A percentile compares a stretch with the other conserved stretches of the same genome.
phyloP scores from a whole-genome alignment of 2,113 vertebrate genomes.

The Rhagologus leucostigma region DNA sequence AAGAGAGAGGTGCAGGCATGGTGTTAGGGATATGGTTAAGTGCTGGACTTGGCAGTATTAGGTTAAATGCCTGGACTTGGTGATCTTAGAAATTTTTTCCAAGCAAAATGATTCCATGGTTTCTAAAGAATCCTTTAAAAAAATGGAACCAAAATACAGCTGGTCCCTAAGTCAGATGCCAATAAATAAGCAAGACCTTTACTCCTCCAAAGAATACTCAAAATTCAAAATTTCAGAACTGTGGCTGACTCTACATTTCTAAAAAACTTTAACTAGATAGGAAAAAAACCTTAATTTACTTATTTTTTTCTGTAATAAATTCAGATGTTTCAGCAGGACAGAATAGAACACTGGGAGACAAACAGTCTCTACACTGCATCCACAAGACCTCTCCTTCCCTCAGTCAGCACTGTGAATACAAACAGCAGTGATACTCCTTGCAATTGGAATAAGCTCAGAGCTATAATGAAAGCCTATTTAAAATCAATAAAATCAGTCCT shows the following conservation, averaged over 20 bases:
- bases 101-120: not conserved
- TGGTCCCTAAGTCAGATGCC: not conserved
- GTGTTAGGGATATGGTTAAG: not conserved
- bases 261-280: not conserved
- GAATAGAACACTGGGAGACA: not conserved
- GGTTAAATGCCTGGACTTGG: not conserved
- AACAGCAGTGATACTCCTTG: not conserved
- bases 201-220: not conserved
- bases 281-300: not conserved
- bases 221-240: not conserved
- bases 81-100: not conserved
- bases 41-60: not conserved
- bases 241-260: not conserved
- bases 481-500: slow-evolving; percentile 55
- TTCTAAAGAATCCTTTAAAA: not conserved
- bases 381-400: not conserved
- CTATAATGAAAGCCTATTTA: slow-evolving; percentile 48
- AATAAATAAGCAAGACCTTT: not conserved
- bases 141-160: not conserved
- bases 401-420: not conserved
- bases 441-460: slow-evolving; percentile 21
- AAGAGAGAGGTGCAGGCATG: not conserved
- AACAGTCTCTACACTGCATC: not conserved
- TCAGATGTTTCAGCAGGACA: not conserved
- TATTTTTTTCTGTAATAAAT: not conserved